Percentiles rank a stretch among this genome's conserved stretches.
These are phyloP conservation scores for Marmota flaviventris DNA, from an alignment of 2,113 vertebrate genomes.

Conservation along the genomic window DNA sequence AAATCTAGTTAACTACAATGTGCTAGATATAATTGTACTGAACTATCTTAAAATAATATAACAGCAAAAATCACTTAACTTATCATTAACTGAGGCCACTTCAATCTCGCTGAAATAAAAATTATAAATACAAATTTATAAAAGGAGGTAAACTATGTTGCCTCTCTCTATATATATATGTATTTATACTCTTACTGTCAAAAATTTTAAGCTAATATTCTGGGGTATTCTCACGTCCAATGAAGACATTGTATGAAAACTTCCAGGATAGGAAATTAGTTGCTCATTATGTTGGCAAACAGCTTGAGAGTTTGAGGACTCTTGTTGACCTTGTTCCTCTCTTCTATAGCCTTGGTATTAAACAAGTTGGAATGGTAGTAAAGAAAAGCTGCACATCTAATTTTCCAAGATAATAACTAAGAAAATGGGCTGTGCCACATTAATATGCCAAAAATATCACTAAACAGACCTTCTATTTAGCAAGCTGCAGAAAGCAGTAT, in stretches of 20 bases:
- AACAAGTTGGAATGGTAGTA: not conserved
- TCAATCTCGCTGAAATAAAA: constrained; percentile 20
- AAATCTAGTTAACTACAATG: not conserved
- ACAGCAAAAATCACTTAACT: not conserved
- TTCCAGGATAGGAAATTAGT: constrained; percentile 32
- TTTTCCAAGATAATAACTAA: not conserved
- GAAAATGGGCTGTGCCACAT: not conserved
- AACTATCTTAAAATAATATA: constrained; percentile 25
- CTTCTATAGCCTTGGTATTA: not conserved
- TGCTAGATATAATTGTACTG: not conserved
- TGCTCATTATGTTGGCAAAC: constrained; percentile 31
- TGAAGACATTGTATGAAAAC: constrained; percentile 50
- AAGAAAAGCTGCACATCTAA: not conserved
- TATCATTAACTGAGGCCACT: not conserved
- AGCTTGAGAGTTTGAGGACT: not conserved
- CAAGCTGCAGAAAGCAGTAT: not conserved
- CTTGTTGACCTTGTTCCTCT: not conserved
- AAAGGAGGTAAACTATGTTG: not conserved
- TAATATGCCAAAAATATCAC: not conserved
- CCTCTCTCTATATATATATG: not conserved
- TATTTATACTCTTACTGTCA: not conserved
- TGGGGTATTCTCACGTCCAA: not conserved
- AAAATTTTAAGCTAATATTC: constrained; percentile 15
- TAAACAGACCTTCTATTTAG: not conserved
- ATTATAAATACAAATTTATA: constrained; percentile 22